phyloP scores from a whole-genome alignment of 1,140 invertebrate species.

The Mylabris phalerata region DNA sequence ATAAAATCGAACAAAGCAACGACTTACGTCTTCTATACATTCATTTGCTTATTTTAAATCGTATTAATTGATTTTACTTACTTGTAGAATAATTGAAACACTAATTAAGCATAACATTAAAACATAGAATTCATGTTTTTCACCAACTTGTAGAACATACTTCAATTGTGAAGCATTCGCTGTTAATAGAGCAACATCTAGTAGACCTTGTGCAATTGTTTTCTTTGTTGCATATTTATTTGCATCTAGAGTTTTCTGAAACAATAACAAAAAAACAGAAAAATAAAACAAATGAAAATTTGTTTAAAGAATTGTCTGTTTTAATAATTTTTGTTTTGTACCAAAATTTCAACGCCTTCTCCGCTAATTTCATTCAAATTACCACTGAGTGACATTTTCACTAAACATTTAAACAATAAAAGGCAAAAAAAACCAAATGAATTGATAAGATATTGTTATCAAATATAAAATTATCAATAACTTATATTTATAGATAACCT shows the following conservation, averaged over 20 bases:
- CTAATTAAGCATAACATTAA: conserved; percentile 74
- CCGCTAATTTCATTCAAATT: conserved; percentile 1
- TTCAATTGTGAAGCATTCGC: conserved; percentile 85
- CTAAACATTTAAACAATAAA: too few relatives aligned
- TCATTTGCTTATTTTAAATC: too few relatives aligned
- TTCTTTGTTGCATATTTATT: conserved; percentile 83
- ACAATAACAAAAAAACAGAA: conserved; percentile 13
- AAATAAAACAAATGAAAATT: too few relatives aligned
- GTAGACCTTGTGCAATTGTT: conserved; percentile 76
- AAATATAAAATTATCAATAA: too few relatives aligned
- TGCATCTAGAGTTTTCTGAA: conserved; percentile 61
- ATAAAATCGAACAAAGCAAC: too few relatives aligned
- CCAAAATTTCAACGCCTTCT: conserved; percentile 4
- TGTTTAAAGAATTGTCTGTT: too few relatives aligned
- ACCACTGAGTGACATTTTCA: conserved; percentile 2
- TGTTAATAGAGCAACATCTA: conserved; percentile 71
- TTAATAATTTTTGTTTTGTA: background rate
- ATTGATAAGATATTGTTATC: too few relatives aligned
- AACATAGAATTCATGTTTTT: conserved; percentile 76
- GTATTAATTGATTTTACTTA: conserved; percentile 39
- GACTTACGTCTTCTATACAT: too few relatives aligned
- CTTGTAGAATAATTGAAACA: conserved; percentile 81
- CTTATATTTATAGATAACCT: too few relatives aligned
- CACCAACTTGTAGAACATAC: conserved; percentile 75
- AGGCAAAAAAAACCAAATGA: too few relatives aligned